Evolutionary conservation across 2,888 invertebrate genomes (phyloP).

Genomic region (Cheilosia impressa): DNA sequence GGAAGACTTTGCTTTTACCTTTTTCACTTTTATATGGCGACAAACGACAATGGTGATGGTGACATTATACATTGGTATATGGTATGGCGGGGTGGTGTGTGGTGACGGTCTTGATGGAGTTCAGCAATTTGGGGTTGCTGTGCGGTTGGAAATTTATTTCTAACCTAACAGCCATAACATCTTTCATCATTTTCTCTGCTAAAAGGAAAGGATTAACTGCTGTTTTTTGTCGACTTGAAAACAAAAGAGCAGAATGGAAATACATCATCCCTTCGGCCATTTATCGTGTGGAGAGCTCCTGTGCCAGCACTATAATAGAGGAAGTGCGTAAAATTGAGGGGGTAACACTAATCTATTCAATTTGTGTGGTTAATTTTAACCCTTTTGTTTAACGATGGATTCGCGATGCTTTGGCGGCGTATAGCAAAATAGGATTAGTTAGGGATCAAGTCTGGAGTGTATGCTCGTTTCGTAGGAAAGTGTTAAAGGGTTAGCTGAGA

Average conservation of each 20-base stretch:
- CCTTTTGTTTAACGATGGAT: constrained; percentile 56
- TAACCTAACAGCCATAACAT: constrained; percentile 58
- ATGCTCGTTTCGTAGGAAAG: constrained; percentile 21
- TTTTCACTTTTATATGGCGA: constrained; percentile 67
- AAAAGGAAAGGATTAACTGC: constrained; percentile 59
- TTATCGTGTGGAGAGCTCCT: constrained; percentile 29
- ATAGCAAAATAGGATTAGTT: constrained; percentile 48
- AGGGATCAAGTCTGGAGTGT: constrained; percentile 52
- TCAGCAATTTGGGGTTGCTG: constrained; percentile 48
- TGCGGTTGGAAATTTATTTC: constrained; percentile 71
- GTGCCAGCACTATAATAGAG: not conserved
- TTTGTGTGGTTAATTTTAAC: constrained; percentile 76
- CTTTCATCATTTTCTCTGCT: constrained; percentile 72
- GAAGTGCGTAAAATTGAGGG: constrained; percentile 64
- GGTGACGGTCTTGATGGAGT: constrained; percentile 42
- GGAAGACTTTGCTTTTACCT: constrained; percentile 72
- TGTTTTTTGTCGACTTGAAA: constrained; percentile 38
- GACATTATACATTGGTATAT: not conserved
- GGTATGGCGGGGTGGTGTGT: not conserved
- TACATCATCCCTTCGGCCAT: constrained; percentile 56
- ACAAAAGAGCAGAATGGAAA: constrained; percentile 23
- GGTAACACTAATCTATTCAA: constrained; percentile 76
- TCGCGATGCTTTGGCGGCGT: constrained; percentile 9
- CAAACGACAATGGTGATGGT: constrained; percentile 19
- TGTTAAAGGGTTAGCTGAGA: constrained; percentile 15